phyloP scores from a whole-genome alignment of 2,797 vertebrate species.

The Darevskia mixta region DNA sequence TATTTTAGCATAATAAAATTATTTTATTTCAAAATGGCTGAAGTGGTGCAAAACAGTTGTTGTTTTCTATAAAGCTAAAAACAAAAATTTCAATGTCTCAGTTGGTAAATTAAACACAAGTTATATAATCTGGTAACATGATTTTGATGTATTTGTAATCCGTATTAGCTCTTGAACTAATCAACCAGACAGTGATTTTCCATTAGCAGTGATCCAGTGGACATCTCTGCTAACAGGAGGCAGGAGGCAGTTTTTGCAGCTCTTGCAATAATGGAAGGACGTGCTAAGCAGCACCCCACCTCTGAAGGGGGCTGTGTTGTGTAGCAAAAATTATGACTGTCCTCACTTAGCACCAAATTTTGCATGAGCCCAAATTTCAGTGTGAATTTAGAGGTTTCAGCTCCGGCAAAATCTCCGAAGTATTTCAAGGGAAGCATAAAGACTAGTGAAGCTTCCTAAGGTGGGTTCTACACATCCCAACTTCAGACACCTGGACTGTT shows the following conservation, averaged over 20 bases:
- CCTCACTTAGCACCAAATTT: neutral
- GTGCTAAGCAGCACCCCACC: neutral
- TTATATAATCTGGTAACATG: neutral
- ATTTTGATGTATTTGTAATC: neutral
- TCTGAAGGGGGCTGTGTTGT: neutral
- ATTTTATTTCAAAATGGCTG: neutral
- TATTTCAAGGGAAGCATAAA: neutral
- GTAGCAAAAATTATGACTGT: neutral
- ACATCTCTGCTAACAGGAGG: too few species aligned
- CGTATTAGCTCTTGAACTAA: neutral
- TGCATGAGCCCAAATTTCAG: neutral
- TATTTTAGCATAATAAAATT: neutral
- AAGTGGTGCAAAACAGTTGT: neutral
- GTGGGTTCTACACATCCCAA: neutral
- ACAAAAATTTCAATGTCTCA: neutral
- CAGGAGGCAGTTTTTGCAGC: too few species aligned
- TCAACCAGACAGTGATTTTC: too few species aligned
- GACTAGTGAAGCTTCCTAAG: neutral
- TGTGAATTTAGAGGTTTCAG: neutral
- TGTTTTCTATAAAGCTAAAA: neutral
- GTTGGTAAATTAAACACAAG: neutral
- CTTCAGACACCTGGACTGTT: neutral
- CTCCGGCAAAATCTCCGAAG: neutral
- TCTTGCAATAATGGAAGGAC: too few species aligned
- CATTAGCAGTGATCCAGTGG: too few species aligned